A percentile compares a stretch with the other conserved stretches of the same genome.
phyloP scores from a whole-genome alignment of 2,113 vertebrate genomes.

The Azemiops feae region DNA sequence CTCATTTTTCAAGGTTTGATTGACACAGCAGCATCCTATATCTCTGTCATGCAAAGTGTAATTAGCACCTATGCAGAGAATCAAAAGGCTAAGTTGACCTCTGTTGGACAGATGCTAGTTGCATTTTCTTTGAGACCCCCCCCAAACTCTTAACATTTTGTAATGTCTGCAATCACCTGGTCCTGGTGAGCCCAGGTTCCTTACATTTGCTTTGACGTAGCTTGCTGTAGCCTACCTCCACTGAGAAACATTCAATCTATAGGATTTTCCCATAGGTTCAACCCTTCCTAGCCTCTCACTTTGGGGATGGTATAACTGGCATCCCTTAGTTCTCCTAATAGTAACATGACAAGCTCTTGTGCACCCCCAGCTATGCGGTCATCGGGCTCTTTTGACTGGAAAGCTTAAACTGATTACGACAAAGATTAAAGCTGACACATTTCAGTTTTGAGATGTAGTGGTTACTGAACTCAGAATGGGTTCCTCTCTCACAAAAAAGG shows the following conservation, averaged over 20 bases:
- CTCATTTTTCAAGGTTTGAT: slow-evolving; percentile 34
- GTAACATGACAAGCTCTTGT: neutral
- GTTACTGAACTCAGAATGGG: slow-evolving; percentile 37
- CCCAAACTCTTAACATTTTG: neutral
- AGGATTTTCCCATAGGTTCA: neutral
- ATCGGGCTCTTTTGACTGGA: slow-evolving; percentile 20
- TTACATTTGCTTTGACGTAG: neutral
- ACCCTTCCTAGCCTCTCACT: neutral
- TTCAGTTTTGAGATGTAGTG: slow-evolving; percentile 51
- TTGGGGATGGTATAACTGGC: neutral
- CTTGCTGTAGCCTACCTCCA: neutral
- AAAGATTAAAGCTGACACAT: slow-evolving; percentile 53
- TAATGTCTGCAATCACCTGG: neutral
- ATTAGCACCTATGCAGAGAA: slow-evolving; percentile 23
- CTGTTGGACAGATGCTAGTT: neutral
- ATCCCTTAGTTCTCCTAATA: neutral
- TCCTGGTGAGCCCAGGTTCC: neutral
- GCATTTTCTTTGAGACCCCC: neutral
- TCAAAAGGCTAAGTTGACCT: slow-evolving; percentile 10
- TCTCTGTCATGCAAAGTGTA: slow-evolving; percentile 29
- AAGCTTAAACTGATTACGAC: slow-evolving; percentile 57
- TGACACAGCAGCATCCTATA: neutral
- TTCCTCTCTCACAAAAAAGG: slow-evolving; percentile 37
- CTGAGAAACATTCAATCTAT: neutral
- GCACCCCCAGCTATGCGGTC: slow-evolving; percentile 23